phyloP scores from a whole-genome alignment of 2,797 vertebrate species.

The Macrochelys suwanniensis region DNA sequence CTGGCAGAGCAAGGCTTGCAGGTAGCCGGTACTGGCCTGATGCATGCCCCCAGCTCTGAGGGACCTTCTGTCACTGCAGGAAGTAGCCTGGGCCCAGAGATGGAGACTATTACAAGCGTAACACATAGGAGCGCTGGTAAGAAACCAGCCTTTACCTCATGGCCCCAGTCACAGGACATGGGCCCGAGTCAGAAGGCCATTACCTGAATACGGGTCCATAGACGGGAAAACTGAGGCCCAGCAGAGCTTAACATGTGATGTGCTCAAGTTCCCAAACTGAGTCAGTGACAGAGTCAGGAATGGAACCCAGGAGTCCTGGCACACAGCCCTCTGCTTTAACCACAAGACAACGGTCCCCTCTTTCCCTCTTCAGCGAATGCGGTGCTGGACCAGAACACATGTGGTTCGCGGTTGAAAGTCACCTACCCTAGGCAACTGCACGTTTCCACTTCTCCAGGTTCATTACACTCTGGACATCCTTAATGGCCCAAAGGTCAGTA shows the following conservation, averaged over 20 bases:
- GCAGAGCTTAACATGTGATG: not conserved
- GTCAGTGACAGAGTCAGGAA: not conserved
- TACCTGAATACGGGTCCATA: not conserved
- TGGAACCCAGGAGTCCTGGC: not conserved
- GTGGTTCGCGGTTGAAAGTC: no score
- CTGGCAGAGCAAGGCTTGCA: not conserved
- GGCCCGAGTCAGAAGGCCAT: not conserved
- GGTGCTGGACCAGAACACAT: not conserved
- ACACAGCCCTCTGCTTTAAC: not conserved
- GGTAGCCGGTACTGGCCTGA: no score
- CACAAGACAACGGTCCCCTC: not conserved
- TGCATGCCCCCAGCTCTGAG: not conserved
- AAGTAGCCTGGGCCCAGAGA: not conserved
- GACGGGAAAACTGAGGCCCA: not conserved
- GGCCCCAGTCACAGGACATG: not conserved
- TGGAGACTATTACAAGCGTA: not conserved
- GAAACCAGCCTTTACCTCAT: not conserved
- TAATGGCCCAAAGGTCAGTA: slow-evolving; percentile 65
- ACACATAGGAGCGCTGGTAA: not conserved
- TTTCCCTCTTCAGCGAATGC: not conserved
- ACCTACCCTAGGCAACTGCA: not conserved
- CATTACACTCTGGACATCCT: slow-evolving; percentile 31
- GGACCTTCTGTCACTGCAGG: not conserved
- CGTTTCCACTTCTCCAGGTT: accelerated
- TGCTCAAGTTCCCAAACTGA: not conserved